Percentiles rank a stretch among this genome's conserved stretches.
Conservation (phyloP, 1,140 invertebrate species). For the Drosophila guanche region DNA sequence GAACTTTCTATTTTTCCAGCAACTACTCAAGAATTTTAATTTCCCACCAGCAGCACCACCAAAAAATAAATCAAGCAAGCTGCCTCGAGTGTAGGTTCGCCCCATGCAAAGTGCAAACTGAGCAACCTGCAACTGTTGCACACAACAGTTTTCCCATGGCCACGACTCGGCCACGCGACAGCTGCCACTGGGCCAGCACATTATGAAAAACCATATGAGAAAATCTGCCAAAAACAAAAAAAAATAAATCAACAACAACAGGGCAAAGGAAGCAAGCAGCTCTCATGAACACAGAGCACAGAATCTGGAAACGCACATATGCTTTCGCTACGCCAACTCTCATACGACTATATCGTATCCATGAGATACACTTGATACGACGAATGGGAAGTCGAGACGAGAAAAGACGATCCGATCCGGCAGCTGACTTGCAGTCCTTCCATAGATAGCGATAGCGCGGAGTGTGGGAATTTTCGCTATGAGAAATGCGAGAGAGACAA, state of each 20-base stretch:
- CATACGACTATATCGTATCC: conserved; percentile 12
- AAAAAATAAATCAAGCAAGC: conserved; percentile 28
- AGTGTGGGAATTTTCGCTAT: conserved; percentile 74
- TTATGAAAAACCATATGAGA: conserved; percentile 73
- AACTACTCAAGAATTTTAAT: not conserved
- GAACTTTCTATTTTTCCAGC: not conserved
- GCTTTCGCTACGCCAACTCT: conserved; percentile 36
- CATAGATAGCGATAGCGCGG: conserved; percentile 50
- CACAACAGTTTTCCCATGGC: conserved; percentile 51
- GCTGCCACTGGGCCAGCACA: conserved; percentile 54
- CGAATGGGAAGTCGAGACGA: conserved; percentile 17
- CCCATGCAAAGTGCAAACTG: conserved; percentile 47
- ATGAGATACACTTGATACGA: conserved; percentile 65
- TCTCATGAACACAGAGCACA: conserved; percentile 1
- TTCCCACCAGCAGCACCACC: conserved; percentile 9
- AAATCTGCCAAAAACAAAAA: conserved; percentile 65
- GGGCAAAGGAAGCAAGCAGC: too few relatives aligned
- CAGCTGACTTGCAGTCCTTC: conserved; percentile 75
- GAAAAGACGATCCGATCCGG: conserved; percentile 23
- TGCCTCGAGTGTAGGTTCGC: not conserved
- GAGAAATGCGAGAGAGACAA: conserved; percentile 59
- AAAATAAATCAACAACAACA: conserved; percentile 13
- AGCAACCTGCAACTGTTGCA: conserved; percentile 55
- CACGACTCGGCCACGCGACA: conserved; percentile 54
- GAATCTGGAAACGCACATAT: conserved; percentile 64